phyloP scores from a whole-genome alignment of 2,113 vertebrate species.

The Leptosomus discolor region DNA sequence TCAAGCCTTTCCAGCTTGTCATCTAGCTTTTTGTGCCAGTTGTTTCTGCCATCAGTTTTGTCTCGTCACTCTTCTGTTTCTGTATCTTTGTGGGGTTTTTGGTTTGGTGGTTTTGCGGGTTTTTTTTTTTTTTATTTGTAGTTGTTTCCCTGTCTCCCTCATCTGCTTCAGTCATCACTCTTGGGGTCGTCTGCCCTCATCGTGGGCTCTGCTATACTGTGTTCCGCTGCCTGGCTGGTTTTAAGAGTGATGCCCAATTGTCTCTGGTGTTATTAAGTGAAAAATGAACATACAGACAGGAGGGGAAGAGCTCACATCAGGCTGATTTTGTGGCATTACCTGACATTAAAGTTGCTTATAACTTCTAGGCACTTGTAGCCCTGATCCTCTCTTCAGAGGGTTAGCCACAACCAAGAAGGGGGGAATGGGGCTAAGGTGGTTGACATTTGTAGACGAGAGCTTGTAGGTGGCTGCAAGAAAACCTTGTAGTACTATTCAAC shows the following conservation, averaged over 20 bases:
- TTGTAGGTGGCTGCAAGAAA: not conserved
- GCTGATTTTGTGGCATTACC: not conserved
- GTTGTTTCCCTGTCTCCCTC: not conserved
- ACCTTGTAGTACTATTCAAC: not conserved
- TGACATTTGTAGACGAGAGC: not conserved
- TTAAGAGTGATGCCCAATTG: not conserved
- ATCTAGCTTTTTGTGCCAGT: not conserved
- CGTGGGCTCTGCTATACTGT: not conserved
- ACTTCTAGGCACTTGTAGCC: not conserved
- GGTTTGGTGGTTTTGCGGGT: no score
- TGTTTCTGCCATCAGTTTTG: not conserved
- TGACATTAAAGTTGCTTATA: not conserved
- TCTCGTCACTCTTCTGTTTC: not conserved
- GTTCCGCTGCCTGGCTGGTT: not conserved
- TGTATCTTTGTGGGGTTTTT: not conserved
- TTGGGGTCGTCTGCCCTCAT: not conserved
- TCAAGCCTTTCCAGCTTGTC: not conserved
- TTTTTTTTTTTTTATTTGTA: not conserved
- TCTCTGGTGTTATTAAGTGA: not conserved
- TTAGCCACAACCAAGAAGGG: not conserved
- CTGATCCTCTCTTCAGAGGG: not conserved
- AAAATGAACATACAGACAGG: not conserved
- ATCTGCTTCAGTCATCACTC: accelerated
- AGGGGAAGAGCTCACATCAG: not conserved
- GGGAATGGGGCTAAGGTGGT: not conserved